Percentiles rank a stretch among this genome's conserved stretches.
Conservation (phyloP, 1,140 invertebrate genomes). For the Lasioglossum albipes region DNA sequence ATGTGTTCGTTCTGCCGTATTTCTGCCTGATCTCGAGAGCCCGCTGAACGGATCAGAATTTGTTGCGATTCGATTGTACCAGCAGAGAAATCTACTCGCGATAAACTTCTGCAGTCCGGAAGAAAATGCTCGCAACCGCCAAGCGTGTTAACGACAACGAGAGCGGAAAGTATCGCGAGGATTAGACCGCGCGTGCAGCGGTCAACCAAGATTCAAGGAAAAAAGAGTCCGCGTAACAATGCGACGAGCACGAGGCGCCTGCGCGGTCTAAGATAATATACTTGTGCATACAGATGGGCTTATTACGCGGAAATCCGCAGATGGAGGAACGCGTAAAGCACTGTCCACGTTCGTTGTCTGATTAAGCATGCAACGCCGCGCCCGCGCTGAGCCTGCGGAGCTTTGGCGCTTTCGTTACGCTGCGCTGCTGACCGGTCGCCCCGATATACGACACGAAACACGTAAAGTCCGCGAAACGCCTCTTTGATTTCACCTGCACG, state of each 20-base stretch:
- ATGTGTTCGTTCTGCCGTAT: not conserved
- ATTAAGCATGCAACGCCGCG: slow-evolving; percentile 52
- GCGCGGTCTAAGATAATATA: slow-evolving; percentile 54
- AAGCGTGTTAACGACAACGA: not conserved
- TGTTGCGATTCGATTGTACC: not conserved
- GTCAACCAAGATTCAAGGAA: not conserved
- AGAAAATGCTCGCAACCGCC: too few relatives aligned
- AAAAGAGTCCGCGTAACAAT: slow-evolving; percentile 28
- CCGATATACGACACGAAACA: slow-evolving; percentile 9
- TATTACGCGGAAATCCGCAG: slow-evolving; percentile 60
- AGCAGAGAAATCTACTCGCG: too few relatives aligned
- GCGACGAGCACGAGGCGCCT: slow-evolving; percentile 4
- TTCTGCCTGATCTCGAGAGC: not conserved
- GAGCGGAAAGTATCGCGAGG: not conserved
- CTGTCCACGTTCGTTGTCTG: slow-evolving; percentile 55
- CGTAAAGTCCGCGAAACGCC: slow-evolving; percentile 42
- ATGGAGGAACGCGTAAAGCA: slow-evolving; percentile 55
- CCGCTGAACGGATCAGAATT: not conserved
- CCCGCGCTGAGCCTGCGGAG: not conserved
- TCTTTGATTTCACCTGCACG: slow-evolving; percentile 25
- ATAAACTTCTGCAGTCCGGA: too few relatives aligned
- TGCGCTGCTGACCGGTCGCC: too few relatives aligned
- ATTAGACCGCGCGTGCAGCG: not conserved
- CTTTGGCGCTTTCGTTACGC: slow-evolving; percentile 14
- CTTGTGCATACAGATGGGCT: slow-evolving; percentile 60